These are phyloP conservation scores for Onchidella celtica DNA, from an alignment of 2,888 invertebrate genomes.

Conservation along the genomic window DNA sequence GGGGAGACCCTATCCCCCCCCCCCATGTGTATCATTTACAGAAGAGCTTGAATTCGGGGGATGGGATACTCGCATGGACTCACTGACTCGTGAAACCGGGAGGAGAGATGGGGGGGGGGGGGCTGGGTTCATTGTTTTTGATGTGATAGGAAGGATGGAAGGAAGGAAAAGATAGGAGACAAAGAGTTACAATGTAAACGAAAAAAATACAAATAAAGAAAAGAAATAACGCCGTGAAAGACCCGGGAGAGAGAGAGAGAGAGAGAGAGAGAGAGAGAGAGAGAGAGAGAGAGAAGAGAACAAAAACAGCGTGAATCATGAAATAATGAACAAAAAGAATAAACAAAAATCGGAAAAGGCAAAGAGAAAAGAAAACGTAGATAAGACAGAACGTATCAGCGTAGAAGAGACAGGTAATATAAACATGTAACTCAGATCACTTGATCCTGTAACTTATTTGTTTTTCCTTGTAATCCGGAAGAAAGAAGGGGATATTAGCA, in stretches of 20 bases:
- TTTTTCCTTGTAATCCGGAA: too few relatives aligned
- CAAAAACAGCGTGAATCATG: neutral
- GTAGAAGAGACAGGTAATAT: neutral
- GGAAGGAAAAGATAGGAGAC: neutral
- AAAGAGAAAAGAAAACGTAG: neutral
- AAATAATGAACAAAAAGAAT: neutral
- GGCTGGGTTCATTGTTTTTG: too few relatives aligned
- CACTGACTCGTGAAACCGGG: too few relatives aligned
- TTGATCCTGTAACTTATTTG: too few relatives aligned
- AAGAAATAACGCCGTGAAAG: neutral
- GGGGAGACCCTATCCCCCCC: too few relatives aligned
- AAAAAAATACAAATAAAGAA: neutral
- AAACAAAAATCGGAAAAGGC: neutral
- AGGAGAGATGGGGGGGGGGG: too few relatives aligned
- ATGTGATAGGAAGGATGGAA: neutral
- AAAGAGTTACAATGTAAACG: neutral
- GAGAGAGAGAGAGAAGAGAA: neutral
- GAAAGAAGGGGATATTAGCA: neutral
- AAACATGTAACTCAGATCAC: too few relatives aligned
- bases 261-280: neutral
- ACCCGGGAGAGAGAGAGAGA: neutral
- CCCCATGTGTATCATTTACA: neutral
- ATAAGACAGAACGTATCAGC: neutral
- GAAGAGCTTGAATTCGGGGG: too few relatives aligned
- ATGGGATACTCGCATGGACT: too few relatives aligned